Conservation (phyloP, 2,113 vertebrate species). For the Neogobius melanostomus region DNA sequence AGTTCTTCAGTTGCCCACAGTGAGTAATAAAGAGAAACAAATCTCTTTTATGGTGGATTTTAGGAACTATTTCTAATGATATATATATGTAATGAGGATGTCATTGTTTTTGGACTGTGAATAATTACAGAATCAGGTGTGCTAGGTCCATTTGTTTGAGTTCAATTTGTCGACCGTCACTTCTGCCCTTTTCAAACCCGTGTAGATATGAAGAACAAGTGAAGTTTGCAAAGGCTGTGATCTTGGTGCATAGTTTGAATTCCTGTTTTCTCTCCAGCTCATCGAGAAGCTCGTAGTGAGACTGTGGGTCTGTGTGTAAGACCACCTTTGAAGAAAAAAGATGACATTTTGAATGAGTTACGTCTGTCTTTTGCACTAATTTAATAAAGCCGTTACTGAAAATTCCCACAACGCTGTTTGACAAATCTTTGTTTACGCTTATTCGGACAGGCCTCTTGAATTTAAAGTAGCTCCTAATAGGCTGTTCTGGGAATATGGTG, state of each 20-base stretch:
- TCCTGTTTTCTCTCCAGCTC: constrained; percentile 56
- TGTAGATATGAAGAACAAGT: constrained; percentile 27
- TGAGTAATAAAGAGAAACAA: constrained; percentile 59
- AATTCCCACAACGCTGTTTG: constrained; percentile 56
- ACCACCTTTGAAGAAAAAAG: constrained; percentile 63
- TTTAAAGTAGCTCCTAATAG: not conserved
- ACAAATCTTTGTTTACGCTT: constrained; percentile 23
- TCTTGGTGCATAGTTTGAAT: constrained; percentile 60
- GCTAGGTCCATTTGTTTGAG: constrained; percentile 61
- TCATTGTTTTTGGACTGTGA: constrained; percentile 62
- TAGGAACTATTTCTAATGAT: constrained; percentile 76
- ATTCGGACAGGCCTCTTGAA: not conserved
- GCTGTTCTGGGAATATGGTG: not conserved
- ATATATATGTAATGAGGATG: constrained; percentile 76
- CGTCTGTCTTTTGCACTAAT: constrained; percentile 86
- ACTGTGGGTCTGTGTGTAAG: constrained; percentile 60
- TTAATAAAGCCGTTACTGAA: constrained; percentile 86
- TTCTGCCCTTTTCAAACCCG: constrained; percentile 35
- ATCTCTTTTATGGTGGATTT: constrained; percentile 67
- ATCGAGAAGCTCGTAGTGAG: constrained; percentile 51
- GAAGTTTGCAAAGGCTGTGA: constrained; percentile 47
- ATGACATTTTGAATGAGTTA: constrained; percentile 82
- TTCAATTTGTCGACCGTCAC: constrained; percentile 44
- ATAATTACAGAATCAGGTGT: constrained; percentile 60
- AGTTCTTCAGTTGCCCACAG: constrained; percentile 60